Evolutionary conservation across 2,888 invertebrate genomes (phyloP).

Genomic region (Ptychoptera contaminata): DNA sequence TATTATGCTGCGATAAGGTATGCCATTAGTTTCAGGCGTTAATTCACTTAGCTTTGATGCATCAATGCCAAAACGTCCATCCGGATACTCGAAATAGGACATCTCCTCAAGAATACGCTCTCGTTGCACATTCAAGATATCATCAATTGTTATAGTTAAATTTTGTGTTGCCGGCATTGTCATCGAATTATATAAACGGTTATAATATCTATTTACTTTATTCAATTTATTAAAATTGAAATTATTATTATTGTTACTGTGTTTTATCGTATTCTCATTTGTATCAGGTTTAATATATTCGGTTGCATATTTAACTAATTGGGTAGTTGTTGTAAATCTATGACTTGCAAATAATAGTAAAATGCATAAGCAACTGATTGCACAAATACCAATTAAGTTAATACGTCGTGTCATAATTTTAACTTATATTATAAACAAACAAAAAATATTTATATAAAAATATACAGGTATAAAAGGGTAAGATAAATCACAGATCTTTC

Average conservation of each 20-base stretch:
- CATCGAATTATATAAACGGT: too few relatives aligned
- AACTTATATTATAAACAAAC: too few relatives aligned
- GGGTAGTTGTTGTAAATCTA: constrained; percentile 21
- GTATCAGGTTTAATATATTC: constrained; percentile 8
- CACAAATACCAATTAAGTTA: constrained; percentile 30
- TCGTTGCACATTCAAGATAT: constrained; percentile 41
- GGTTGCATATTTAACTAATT: constrained; percentile 14
- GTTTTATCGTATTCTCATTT: background rate
- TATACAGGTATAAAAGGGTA: too few relatives aligned
- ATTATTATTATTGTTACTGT: background rate
- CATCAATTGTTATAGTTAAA: constrained; percentile 34
- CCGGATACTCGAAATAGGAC: constrained; percentile 42
- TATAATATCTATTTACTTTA: background rate
- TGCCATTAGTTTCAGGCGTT: constrained; percentile 50
- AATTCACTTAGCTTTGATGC: constrained; percentile 48
- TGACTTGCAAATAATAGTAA: constrained; percentile 30
- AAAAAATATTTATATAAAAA: too few relatives aligned
- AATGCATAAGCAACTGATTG: constrained; percentile 28
- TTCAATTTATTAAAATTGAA: background rate
- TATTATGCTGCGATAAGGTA: constrained; percentile 59
- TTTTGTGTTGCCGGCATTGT: constrained; percentile 17
- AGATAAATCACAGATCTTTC: too few relatives aligned
- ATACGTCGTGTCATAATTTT: constrained; percentile 27
- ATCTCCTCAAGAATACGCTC: constrained; percentile 38
- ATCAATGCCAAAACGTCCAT: constrained; percentile 35